These are phyloP conservation scores for Dynastes tityus DNA, from an alignment of 2,888 invertebrate genomes.

Conservation along the genomic window DNA sequence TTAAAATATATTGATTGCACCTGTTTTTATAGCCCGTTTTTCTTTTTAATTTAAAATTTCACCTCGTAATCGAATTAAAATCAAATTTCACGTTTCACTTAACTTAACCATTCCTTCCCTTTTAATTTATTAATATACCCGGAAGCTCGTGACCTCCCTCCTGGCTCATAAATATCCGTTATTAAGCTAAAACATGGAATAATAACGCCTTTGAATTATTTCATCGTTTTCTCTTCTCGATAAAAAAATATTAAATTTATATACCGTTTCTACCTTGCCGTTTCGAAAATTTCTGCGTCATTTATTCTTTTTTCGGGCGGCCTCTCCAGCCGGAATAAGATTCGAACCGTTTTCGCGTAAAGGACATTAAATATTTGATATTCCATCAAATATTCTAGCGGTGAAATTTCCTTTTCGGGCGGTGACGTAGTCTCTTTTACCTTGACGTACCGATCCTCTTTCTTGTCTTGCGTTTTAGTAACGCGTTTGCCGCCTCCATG, in stretches of 20 bases:
- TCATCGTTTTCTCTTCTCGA: conserved; percentile 11
- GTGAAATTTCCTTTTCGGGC: conserved; percentile 6
- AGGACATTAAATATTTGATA: conserved; percentile 24
- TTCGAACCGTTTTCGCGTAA: conserved; percentile 20
- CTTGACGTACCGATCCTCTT: background rate
- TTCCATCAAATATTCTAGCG: conserved; percentile 24
- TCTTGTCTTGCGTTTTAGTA: conserved; percentile 3
- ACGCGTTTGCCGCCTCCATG: background rate
- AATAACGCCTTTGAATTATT: conserved; percentile 14
- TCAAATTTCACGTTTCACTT: background rate
- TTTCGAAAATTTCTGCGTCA: conserved; percentile 26
- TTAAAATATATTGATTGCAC: too few relatives aligned
- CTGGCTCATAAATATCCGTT: background rate
- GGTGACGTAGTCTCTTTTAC: background rate
- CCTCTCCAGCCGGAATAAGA: background rate
- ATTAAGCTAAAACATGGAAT: background rate
- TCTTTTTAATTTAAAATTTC: too few relatives aligned
- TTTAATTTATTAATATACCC: conserved; percentile 9
- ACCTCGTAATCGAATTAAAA: background rate
- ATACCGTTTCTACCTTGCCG: background rate
- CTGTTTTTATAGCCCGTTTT: too few relatives aligned
- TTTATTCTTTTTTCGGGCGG: conserved; percentile 11
- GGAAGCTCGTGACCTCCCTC: background rate
- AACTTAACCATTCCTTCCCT: background rate
- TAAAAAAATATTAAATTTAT: conserved; percentile 20